phyloP scores from a whole-genome alignment of 2,888 invertebrate species.

The Norana najaformis region DNA sequence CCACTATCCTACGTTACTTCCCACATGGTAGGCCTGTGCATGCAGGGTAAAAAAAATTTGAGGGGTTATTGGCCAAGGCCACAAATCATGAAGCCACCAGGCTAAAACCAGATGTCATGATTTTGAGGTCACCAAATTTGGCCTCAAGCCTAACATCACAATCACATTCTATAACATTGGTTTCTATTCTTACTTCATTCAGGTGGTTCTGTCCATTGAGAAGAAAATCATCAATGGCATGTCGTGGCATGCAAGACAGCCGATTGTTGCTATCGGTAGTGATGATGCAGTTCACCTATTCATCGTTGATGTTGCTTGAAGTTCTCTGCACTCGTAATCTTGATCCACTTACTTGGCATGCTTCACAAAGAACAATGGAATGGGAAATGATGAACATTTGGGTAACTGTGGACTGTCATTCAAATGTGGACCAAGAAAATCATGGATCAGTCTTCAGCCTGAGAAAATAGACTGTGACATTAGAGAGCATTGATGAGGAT shows the following conservation, averaged over 20 bases:
- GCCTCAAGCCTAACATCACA: conserved; percentile 4
- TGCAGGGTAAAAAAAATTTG: no score
- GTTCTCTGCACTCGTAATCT: neutral
- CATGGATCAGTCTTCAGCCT: neutral
- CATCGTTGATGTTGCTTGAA: neutral
- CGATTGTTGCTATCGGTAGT: conserved; percentile 56
- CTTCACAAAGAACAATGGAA: neutral
- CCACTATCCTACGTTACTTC: no score
- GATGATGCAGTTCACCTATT: conserved; percentile 56
- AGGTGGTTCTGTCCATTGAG: conserved; percentile 36
- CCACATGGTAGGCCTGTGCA: no score
- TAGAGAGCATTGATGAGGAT: neutral
- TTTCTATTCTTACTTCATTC: conserved; percentile 25
- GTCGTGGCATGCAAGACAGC: conserved; percentile 54
- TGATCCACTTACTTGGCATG: neutral
- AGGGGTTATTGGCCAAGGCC: no score
- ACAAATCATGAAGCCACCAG: neutral
- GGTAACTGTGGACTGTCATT: neutral
- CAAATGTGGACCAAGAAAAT: no score
- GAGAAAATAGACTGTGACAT: neutral
- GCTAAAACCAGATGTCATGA: no score
- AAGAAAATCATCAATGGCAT: conserved; percentile 37
- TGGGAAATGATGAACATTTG: neutral
- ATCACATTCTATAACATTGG: neutral
- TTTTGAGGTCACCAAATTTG: neutral